Percentiles rank a stretch among this genome's conserved stretches.
Conservation (phyloP, 1,140 invertebrate species). For the Saccostrea cuccullata region DNA sequence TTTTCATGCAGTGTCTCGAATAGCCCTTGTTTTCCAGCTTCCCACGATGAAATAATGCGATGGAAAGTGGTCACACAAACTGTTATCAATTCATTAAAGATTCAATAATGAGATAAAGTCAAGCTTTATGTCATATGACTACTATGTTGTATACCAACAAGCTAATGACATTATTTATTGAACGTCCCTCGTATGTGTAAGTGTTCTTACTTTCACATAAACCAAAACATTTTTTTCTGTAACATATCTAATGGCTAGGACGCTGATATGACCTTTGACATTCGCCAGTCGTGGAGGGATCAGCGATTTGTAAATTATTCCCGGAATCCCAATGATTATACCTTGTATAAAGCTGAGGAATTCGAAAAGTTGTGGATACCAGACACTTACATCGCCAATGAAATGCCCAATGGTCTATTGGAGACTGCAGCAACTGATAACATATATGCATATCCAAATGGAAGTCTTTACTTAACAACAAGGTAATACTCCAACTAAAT, state of each 20-base stretch:
- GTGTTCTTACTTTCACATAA: neutral
- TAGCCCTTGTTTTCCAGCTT: too few relatives aligned
- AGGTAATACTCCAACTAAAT: neutral
- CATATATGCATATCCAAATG: neutral
- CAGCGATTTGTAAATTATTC: slow-evolving; percentile 1
- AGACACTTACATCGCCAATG: slow-evolving; percentile 33
- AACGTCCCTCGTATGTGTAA: neutral
- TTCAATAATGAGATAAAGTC: too few relatives aligned
- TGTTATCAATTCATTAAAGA: too few relatives aligned
- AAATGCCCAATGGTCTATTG: slow-evolving; percentile 29
- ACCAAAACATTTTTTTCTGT: neutral
- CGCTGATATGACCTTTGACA: slow-evolving; percentile 36
- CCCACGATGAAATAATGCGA: too few relatives aligned
- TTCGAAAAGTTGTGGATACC: slow-evolving; percentile 5
- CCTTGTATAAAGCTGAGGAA: neutral
- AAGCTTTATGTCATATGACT: too few relatives aligned
- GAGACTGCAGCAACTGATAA: slow-evolving; percentile 22
- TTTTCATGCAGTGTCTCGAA: too few relatives aligned
- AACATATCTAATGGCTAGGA: neutral
- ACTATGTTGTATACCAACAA: too few relatives aligned
- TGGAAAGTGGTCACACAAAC: too few relatives aligned
- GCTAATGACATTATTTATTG: too few relatives aligned
- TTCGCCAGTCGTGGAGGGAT: slow-evolving; percentile 10
- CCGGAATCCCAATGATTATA: neutral
- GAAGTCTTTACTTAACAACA: slow-evolving; percentile 13